These are phyloP conservation scores for Hypanus sabinus DNA, from an alignment of 2,113 vertebrate genomes.

Conservation along the genomic window DNA sequence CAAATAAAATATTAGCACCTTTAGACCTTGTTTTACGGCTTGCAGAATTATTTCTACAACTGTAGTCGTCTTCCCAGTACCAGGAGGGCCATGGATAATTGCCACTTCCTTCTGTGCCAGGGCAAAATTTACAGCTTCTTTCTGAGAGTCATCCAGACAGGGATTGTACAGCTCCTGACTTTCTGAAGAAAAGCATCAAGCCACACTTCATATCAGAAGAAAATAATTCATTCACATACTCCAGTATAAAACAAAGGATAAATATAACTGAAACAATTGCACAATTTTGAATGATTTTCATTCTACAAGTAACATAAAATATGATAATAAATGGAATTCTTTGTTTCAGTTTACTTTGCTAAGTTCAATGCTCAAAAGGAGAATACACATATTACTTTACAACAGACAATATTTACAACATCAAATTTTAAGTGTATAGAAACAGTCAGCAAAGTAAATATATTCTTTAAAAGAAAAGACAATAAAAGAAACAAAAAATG, in stretches of 20 bases:
- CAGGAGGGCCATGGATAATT: slow-evolving; percentile 86
- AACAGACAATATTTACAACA: neutral
- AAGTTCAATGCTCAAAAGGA: neutral
- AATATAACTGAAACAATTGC: neutral
- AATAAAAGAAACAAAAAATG: no score
- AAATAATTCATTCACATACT: neutral
- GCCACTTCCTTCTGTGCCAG: slow-evolving; percentile 84
- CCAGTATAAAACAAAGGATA: neutral
- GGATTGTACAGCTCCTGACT: slow-evolving; percentile 60
- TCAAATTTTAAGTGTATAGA: neutral
- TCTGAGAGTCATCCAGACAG: slow-evolving; percentile 76
- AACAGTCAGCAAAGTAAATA: neutral
- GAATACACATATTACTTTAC: neutral
- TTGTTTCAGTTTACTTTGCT: neutral
- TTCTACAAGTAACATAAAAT: neutral
- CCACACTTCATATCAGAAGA: neutral
- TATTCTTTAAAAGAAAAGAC: neutral
- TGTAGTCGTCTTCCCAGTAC: slow-evolving; percentile 91
- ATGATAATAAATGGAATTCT: neutral
- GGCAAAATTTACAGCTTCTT: slow-evolving; percentile 76
- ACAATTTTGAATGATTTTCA: neutral
- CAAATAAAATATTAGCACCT: slow-evolving; percentile 55
- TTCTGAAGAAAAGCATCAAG: slow-evolving; percentile 46
- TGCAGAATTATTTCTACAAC: slow-evolving; percentile 86
- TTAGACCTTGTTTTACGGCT: slow-evolving; percentile 72